These are phyloP conservation scores for Achlya flavicornis DNA, from an alignment of 2,888 invertebrate species.

Conservation along the genomic window DNA sequence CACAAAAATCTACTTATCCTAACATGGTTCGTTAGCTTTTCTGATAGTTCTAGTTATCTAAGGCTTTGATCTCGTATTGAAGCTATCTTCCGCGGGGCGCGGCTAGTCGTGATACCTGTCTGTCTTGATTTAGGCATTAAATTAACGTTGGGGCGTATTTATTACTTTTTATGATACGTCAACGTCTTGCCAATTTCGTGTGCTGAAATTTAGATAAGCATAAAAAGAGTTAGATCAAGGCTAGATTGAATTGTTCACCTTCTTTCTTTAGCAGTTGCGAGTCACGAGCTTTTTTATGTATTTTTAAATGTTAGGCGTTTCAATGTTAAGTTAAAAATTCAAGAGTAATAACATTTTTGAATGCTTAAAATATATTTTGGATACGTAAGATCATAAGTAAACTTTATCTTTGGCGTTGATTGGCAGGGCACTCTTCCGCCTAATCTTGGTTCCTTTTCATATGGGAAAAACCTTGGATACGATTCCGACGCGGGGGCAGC, in stretches of 20 bases:
- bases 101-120: slow-evolving; percentile 52
- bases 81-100: slow-evolving; percentile 41
- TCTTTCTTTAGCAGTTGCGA: slow-evolving; percentile 38
- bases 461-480: too few species aligned
- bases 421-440: slow-evolving; percentile 15
- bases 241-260: slow-evolving; percentile 47
- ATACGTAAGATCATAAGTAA: too few species aligned
- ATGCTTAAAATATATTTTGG: slow-evolving; percentile 23
- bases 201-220: slow-evolving; percentile 63
- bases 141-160: slow-evolving; percentile 52
- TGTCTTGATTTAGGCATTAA: slow-evolving; percentile 56
- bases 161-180: slow-evolving; percentile 41
- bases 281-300: slow-evolving; percentile 50
- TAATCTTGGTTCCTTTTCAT: too few species aligned
- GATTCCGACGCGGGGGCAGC: too few species aligned
- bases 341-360: slow-evolving; percentile 17
- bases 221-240: slow-evolving; percentile 60
- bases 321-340: slow-evolving; percentile 32
- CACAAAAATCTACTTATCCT: background rate
- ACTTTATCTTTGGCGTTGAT: background rate
- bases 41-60: slow-evolving; percentile 42
- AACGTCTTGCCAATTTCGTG: slow-evolving; percentile 55
- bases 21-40: slow-evolving; percentile 47
- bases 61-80: slow-evolving; percentile 36
- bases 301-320: slow-evolving; percentile 40